Percentiles rank a stretch among this genome's conserved stretches.
Evolutionary conservation across 2,888 invertebrate species (phyloP).

Genomic region (Leptinotarsa juncta): DNA sequence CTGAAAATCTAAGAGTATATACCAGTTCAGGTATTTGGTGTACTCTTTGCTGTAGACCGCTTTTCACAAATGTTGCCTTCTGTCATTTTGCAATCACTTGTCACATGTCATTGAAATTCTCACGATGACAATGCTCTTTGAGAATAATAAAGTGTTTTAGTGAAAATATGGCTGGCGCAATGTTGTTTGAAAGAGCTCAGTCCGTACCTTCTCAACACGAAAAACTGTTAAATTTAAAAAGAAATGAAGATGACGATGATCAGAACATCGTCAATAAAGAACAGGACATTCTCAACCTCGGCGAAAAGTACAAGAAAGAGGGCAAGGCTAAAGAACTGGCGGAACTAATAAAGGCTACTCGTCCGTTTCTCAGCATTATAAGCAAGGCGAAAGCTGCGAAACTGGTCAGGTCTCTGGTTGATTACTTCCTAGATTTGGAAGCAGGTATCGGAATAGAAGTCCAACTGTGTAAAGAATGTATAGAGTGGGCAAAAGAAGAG

Average conservation of each 20-base stretch:
- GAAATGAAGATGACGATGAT: slow-evolving; percentile 86
- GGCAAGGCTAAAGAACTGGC: slow-evolving; percentile 93
- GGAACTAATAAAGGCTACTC: slow-evolving; percentile 92
- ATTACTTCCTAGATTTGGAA: slow-evolving; percentile 97
- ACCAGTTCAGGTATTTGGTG: too few species aligned
- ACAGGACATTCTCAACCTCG: slow-evolving; percentile 92
- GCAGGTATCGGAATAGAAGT: slow-evolving; percentile 96
- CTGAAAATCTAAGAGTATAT: too few species aligned
- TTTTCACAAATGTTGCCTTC: neutral
- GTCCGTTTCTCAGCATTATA: slow-evolving; percentile 94
- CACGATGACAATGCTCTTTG: slow-evolving; percentile 66
- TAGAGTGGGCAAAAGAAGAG: slow-evolving; percentile 99
- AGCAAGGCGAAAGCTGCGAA: slow-evolving; percentile 99
- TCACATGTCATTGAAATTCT: neutral
- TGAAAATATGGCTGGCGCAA: slow-evolving; percentile 86
- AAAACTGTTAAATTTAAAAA: slow-evolving; percentile 82
- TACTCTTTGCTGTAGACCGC: too few species aligned
- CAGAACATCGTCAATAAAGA: slow-evolving; percentile 93
- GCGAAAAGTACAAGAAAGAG: slow-evolving; percentile 91
- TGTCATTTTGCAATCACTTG: slow-evolving; percentile 15
- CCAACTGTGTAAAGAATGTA: slow-evolving; percentile 95
- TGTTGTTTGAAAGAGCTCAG: slow-evolving; percentile 88
- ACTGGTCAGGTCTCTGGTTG: slow-evolving; percentile 94
- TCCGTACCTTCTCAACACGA: slow-evolving; percentile 81
- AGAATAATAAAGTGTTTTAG: slow-evolving; percentile 50